Conservation (phyloP, 23 tunicate species). For the Styela clava region DNA sequence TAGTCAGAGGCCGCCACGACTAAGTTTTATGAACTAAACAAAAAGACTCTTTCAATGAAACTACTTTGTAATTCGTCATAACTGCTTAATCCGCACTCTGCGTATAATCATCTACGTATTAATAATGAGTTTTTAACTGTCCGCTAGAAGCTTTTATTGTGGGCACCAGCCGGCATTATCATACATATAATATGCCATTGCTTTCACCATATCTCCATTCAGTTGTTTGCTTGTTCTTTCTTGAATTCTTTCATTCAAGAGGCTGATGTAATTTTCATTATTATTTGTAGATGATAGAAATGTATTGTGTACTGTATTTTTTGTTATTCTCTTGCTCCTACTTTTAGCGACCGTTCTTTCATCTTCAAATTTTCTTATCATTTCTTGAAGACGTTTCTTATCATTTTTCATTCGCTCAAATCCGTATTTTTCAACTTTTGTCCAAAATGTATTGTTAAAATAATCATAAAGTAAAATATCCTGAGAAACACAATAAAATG, state of each 20-base stretch:
- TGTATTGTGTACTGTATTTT: not conserved
- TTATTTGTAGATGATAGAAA: not conserved
- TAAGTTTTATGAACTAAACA: too few relatives aligned
- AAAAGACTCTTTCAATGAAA: too few relatives aligned
- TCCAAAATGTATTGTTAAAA: not conserved
- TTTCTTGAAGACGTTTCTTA: not conserved
- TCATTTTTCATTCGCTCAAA: not conserved
- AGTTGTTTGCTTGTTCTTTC: not conserved
- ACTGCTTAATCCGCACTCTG: too few relatives aligned
- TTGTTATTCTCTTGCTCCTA: not conserved
- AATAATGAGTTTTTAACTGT: too few relatives aligned
- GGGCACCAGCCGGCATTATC: not conserved
- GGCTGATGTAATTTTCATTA: not conserved
- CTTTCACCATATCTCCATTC: not conserved
- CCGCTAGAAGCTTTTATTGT: not conserved
- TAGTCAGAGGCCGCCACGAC: too few relatives aligned
- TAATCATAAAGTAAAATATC: not conserved
- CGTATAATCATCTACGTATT: too few relatives aligned
- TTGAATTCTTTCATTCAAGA: not conserved
- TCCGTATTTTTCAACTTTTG: not conserved
- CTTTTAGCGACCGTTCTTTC: not conserved
- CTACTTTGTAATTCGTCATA: too few relatives aligned
- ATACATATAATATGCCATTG: not conserved
- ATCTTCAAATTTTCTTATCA: not conserved
- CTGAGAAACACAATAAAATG: too few relatives aligned